Conservation (phyloP, 2,113 vertebrate genomes). For the Sialia sialis region DNA sequence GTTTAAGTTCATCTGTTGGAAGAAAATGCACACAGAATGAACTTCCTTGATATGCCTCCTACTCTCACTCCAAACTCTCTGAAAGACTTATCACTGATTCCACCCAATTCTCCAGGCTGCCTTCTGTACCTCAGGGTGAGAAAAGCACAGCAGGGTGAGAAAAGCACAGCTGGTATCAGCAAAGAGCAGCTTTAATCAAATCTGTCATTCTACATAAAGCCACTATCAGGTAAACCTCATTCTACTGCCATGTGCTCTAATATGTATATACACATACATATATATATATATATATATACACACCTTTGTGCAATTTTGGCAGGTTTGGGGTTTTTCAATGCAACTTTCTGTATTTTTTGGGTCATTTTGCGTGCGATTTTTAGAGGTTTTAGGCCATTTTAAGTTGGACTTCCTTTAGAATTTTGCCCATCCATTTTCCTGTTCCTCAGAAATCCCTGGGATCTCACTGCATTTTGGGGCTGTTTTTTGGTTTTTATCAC, state of each 20-base stretch:
- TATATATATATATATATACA: no score
- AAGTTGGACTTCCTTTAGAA: no score
- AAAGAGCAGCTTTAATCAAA: neutral
- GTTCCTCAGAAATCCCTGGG: no score
- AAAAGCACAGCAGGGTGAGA: neutral
- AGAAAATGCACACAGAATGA: neutral
- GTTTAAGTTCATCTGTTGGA: slow-evolving; percentile 73
- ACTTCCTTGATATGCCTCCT: neutral
- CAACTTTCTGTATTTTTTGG: no score
- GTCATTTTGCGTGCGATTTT: no score
- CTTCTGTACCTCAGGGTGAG: neutral
- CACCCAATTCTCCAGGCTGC: neutral
- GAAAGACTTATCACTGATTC: neutral
- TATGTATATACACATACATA: no score
- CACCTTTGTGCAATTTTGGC: no score
- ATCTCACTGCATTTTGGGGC: no score
- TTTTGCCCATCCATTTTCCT: no score
- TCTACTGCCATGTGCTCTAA: neutral
- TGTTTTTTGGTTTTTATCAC: no score
- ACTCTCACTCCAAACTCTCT: neutral
- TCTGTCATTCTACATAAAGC: neutral
- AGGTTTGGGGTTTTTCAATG: no score
- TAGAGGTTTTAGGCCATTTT: no score
- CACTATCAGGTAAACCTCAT: neutral
- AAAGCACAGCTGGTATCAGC: neutral